Conservation (phyloP, 2,888 invertebrate genomes). For the Scelioninae gen. 2 region DNA sequence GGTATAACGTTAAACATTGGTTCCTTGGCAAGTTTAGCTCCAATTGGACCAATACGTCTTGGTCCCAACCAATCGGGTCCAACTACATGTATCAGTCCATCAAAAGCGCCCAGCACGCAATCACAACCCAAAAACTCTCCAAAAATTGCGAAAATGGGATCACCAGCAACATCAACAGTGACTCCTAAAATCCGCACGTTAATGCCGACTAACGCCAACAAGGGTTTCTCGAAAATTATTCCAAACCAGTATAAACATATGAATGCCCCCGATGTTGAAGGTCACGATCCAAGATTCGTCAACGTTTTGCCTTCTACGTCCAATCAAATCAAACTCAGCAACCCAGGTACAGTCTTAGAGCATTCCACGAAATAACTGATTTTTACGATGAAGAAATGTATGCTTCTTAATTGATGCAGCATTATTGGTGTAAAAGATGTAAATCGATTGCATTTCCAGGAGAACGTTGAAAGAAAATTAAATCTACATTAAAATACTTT, state of each 20-base stretch:
- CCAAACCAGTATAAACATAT: constrained; percentile 65
- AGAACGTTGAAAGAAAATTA: constrained; percentile 14
- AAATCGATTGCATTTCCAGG: too few relatives aligned
- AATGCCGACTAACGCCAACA: constrained; percentile 63
- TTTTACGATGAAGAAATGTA: constrained; percentile 1
- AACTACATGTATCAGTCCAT: constrained; percentile 13
- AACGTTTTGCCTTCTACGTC: constrained; percentile 63
- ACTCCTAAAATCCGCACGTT: constrained; percentile 68
- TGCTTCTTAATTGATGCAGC: too few relatives aligned
- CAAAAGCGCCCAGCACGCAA: constrained; percentile 12
- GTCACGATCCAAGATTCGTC: constrained; percentile 63
- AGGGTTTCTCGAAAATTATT: constrained; percentile 65
- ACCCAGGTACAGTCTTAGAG: constrained; percentile 46
- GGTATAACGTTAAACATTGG: constrained; percentile 75
- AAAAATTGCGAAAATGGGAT: constrained; percentile 57
- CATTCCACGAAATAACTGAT: constrained; percentile 6
- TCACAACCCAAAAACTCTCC: constrained; percentile 62
- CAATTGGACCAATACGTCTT: constrained; percentile 73
- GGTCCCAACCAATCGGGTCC: constrained; percentile 62
- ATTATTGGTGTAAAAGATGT: too few relatives aligned
- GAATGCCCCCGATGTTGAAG: constrained; percentile 60
- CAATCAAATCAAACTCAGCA: constrained; percentile 65
- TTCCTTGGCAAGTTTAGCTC: constrained; percentile 73
- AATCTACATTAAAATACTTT: background rate
- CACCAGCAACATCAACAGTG: constrained; percentile 60